Conservation (phyloP, 1,140 invertebrate genomes). For the Pemphigus obesinymphae region DNA sequence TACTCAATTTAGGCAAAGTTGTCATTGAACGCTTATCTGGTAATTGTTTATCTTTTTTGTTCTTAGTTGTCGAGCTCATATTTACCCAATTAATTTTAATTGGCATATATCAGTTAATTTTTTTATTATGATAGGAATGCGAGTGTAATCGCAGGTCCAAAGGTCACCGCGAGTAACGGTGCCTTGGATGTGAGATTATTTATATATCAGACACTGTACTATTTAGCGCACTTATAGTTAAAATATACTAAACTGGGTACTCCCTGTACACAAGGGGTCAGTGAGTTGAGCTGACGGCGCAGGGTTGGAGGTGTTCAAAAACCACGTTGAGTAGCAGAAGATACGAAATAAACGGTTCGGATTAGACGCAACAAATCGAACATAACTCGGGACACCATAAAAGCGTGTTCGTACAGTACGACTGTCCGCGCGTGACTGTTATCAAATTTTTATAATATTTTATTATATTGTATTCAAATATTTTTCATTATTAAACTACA, state of each 20-base stretch:
- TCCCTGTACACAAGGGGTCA: neutral
- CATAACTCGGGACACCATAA: neutral
- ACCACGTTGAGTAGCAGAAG: neutral
- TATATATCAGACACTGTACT: neutral
- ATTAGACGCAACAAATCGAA: neutral
- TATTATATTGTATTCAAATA: no score
- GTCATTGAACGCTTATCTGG: neutral
- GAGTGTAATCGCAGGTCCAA: neutral
- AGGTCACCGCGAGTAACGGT: neutral
- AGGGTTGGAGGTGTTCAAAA: neutral
- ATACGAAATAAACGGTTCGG: neutral
- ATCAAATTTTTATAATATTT: no score
- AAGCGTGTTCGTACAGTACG: neutral
- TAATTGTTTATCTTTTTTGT: neutral
- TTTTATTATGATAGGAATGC: neutral
- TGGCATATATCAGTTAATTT: neutral
- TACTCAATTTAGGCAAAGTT: neutral
- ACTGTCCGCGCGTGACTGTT: neutral
- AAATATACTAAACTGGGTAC: neutral
- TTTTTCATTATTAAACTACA: no score
- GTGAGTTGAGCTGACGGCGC: neutral
- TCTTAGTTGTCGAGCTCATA: neutral
- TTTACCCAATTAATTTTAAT: neutral
- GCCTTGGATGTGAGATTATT: neutral
- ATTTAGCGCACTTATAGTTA: neutral